Evolutionary conservation across 2,797 vertebrate genomes (phyloP).

Genomic region (Simalia tracyae): DNA sequence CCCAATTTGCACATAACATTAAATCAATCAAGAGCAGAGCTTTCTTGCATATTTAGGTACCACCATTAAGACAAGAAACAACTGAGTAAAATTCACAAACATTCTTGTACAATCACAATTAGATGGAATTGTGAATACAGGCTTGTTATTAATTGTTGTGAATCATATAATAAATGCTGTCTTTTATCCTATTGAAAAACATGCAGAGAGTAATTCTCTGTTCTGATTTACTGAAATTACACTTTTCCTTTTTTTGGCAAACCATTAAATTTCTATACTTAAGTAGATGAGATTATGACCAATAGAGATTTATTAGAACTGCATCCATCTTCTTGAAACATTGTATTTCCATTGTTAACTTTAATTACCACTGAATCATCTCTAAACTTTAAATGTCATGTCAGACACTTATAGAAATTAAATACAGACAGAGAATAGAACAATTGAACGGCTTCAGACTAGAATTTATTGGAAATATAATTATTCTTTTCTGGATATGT

Average conservation of each 20-base stretch:
- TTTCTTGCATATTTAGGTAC: not conserved
- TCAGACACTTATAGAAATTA: constrained; percentile 22
- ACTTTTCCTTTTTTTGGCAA: not conserved
- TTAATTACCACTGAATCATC: constrained; percentile 21
- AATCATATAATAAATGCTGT: not conserved
- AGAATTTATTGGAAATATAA: not conserved
- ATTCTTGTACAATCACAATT: not conserved
- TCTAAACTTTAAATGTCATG: constrained; percentile 16
- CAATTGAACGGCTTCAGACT: not conserved
- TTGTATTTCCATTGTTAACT: not conserved
- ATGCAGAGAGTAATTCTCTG: not conserved
- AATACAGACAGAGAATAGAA: not conserved
- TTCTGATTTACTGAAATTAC: constrained; percentile 10
- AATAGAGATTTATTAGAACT: constrained; percentile 11
- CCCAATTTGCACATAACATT: not conserved
- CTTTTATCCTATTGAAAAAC: not conserved
- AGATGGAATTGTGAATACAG: not conserved
- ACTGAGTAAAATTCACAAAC: not conserved
- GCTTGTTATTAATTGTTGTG: not conserved
- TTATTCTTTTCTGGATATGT: not conserved
- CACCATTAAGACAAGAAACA: not conserved
- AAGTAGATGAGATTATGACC: constrained; percentile 16
- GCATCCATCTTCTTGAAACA: constrained; percentile 13
- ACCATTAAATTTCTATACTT: not conserved
- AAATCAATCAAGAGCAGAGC: not conserved